A percentile compares a stretch with the other conserved stretches of the same genome.
phyloP scores from a whole-genome alignment of 2,888 invertebrate species.

The Frankliniella fusca region DNA sequence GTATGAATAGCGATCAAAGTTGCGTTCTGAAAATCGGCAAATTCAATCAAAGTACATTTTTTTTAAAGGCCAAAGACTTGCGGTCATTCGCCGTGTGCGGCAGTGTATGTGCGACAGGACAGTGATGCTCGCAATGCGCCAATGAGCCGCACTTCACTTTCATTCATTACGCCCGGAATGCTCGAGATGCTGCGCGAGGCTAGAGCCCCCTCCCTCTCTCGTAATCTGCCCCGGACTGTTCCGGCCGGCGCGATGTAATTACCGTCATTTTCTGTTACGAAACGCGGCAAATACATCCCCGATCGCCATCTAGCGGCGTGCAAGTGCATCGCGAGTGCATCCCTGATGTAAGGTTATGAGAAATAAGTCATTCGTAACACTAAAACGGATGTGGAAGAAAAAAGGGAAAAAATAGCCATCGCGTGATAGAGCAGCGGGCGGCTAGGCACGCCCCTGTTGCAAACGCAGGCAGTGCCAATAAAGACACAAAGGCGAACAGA shows the following conservation, averaged over 20 bases:
- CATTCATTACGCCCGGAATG: slow-evolving; percentile 11
- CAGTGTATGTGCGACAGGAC: neutral
- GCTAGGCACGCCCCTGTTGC: no score
- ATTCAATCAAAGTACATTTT: no score
- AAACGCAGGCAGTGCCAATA: no score
- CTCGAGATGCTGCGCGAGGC: neutral
- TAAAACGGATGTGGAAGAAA: no score
- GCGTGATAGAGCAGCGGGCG: no score
- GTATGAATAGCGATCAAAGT: no score
- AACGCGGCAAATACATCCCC: slow-evolving; percentile 8
- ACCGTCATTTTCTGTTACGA: slow-evolving; percentile 17
- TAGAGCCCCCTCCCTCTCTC: neutral
- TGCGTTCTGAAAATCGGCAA: no score
- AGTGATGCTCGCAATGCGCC: neutral
- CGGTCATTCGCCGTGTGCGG: neutral
- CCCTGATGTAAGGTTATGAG: neutral
- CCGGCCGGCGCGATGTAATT: neutral
- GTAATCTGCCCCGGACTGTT: neutral
- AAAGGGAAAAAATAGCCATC: no score
- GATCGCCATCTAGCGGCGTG: neutral
- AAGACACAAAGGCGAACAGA: no score
- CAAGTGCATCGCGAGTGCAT: neutral
- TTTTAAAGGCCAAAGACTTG: no score
- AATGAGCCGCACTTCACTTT: neutral
- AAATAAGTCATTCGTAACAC: neutral